Base-by-base conservation (phyloP, 2,888 invertebrate genomes). In the Tetranychus truncatus region DNA sequence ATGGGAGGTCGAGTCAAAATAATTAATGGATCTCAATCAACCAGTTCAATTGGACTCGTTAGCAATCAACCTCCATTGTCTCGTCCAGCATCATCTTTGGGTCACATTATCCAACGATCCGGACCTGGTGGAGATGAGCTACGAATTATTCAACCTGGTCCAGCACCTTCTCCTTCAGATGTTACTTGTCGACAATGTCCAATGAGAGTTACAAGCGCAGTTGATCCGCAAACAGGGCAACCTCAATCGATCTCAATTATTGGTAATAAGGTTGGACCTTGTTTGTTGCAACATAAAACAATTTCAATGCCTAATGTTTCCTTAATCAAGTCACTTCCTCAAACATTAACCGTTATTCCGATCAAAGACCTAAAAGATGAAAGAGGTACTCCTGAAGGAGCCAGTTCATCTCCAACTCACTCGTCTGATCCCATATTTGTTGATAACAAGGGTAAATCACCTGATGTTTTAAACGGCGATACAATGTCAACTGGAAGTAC, bases 351-450 rank as follows among this genome's bases (percentile, higher is more conserved):
- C 18, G 45, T 73, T 44, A 4, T 44, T 46, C 18, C 72, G 20
- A 69, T 84, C 80, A 87, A 86, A 79, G 69, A 69, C 8, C 11
- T 69, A 11, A 69, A 69, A 69, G 84, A 85, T 76, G 89, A 89
- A 80, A 85, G 89, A 45, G 89, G 89, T 1, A 88, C 88, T 3
- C 89, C 91, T 1, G 89, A 89, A 81, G 89, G 89, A 11, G 88
- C 89, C 1, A 88, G 89, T 74, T 88, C 87, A 1, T 87, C 88
- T 0, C 87, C 88, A 0, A 88, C 88, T 79, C 80, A 82, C 73
- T 72, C 78, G 72, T 76, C 77, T 18, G 78, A 78, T 72, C 74
- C 9, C 0, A 15, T 76, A 24, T 76, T 78, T 44, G 78, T 72
- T 24, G 72, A 45, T 18, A 75, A 75, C 21, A 75, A 72, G 24